Percentiles rank a stretch among this genome's conserved stretches.
Evolutionary conservation across 1,140 invertebrate species (phyloP).

Genomic region (Pogonomyrmex barbatus): DNA sequence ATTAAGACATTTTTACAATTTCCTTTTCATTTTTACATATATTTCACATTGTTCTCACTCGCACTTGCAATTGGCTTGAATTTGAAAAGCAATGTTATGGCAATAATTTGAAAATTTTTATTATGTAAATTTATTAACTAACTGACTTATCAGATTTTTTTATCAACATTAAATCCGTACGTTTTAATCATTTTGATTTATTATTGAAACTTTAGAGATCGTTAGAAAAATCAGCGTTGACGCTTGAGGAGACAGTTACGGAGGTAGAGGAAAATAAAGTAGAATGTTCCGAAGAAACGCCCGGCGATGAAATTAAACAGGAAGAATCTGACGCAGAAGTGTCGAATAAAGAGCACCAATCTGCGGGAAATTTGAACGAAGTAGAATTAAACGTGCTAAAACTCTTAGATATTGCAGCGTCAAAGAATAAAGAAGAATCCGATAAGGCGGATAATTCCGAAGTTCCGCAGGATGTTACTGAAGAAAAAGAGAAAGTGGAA

Average conservation of each 20-base stretch:
- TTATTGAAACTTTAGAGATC: slow-evolving; percentile 72
- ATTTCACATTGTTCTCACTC: slow-evolving; percentile 11
- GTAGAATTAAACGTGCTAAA: slow-evolving; percentile 4
- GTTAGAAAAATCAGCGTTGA: slow-evolving; percentile 76
- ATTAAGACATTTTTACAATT: slow-evolving; percentile 8
- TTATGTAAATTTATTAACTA: slow-evolving; percentile 21
- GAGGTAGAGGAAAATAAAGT: slow-evolving; percentile 80
- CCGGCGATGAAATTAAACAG: slow-evolving; percentile 83
- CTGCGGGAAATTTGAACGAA: slow-evolving; percentile 17
- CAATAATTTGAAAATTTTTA: slow-evolving; percentile 4
- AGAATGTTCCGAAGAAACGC: slow-evolving; percentile 75
- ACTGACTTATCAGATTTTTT: background rate
- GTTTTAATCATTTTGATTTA: slow-evolving; percentile 25
- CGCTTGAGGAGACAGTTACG: slow-evolving; percentile 76
- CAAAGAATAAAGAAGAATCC: slow-evolving; percentile 76
- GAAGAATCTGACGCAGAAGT: slow-evolving; percentile 77
- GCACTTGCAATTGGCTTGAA: background rate
- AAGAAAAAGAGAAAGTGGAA: slow-evolving; percentile 85
- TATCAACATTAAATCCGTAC: background rate
- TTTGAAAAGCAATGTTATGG: background rate
- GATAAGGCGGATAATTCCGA: slow-evolving; percentile 79
- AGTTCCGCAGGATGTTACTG: slow-evolving; percentile 61
- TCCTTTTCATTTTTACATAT: background rate
- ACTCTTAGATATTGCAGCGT: background rate
- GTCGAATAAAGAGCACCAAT: slow-evolving; percentile 35